Percentiles rank a stretch among this genome's conserved stretches.
These are phyloP conservation scores for Engystomops pustulosus DNA, from an alignment of 2,113 vertebrate species.

Conservation along the genomic window DNA sequence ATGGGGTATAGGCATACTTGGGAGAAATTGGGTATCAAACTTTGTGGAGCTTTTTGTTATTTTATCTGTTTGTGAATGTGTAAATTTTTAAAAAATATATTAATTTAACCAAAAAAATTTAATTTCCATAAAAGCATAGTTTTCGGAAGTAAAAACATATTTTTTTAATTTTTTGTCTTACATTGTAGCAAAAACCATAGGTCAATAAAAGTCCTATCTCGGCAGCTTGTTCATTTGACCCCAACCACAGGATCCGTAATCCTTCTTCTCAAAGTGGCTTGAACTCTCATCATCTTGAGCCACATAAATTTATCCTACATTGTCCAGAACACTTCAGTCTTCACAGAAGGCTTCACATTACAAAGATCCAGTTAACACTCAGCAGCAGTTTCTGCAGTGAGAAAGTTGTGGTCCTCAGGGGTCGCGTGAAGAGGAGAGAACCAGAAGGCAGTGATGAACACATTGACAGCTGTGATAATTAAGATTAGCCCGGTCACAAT, in stretches of 20 bases:
- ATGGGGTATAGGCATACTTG: too few species aligned
- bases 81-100: too few species aligned
- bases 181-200: slow-evolving; percentile 22
- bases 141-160: neutral
- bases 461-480: slow-evolving; percentile 59
- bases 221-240: slow-evolving; percentile 36
- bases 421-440: slow-evolving; percentile 60
- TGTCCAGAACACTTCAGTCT: slow-evolving; percentile 38
- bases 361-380: slow-evolving; percentile 52
- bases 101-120: too few species aligned
- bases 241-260: neutral
- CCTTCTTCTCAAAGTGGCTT: slow-evolving; percentile 53
- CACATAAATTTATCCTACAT: slow-evolving; percentile 56
- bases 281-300: slow-evolving; percentile 63
- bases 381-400: slow-evolving; percentile 17
- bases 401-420: slow-evolving; percentile 47
- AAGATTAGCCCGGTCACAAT: slow-evolving; percentile 63
- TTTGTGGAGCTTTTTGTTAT: too few species aligned
- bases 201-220: slow-evolving; percentile 24
- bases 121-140: too few species aligned
- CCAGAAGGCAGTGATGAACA: slow-evolving; percentile 59
- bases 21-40: too few species aligned
- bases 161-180: neutral
- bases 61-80: too few species aligned
- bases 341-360: slow-evolving; percentile 51